phyloP scores from a whole-genome alignment of 2,113 vertebrate species.

The Chaetops frenatus region DNA sequence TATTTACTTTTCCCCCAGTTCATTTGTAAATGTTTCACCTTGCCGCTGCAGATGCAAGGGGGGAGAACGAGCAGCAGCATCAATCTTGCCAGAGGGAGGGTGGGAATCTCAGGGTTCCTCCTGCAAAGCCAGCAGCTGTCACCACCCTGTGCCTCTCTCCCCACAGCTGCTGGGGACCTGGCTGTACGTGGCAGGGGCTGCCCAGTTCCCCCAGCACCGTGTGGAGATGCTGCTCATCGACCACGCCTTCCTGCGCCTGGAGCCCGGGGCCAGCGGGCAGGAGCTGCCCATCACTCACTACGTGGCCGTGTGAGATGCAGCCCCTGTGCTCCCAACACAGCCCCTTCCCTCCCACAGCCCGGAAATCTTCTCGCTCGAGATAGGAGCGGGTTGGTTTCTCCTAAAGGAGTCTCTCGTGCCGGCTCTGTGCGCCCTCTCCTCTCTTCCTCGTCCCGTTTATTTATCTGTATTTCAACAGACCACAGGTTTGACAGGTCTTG shows the following conservation, averaged over 20 bases:
- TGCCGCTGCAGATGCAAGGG: background rate
- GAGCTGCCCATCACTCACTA: slow-evolving; percentile 10
- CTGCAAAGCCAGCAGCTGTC: background rate
- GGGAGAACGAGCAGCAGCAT: fast-evolving
- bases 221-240: slow-evolving; percentile 48
- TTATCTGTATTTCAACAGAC: background rate
- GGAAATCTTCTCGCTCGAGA: fast-evolving
- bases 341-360: background rate
- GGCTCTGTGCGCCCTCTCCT: fast-evolving
- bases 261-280: fast-evolving
- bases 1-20: fast-evolving
- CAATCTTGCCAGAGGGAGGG: fast-evolving
- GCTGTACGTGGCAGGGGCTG: background rate
- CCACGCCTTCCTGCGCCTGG: background rate
- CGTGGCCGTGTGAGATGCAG: background rate
- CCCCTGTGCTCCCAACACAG: background rate
- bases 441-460: background rate
- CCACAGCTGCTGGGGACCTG: background rate
- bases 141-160: background rate
- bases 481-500: background rate
- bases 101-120: background rate
- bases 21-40: background rate
- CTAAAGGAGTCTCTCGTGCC: background rate
- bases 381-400: fast-evolving
- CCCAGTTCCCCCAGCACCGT: background rate